Conservation (phyloP, 2,888 invertebrate species). For the Amiota mariae region DNA sequence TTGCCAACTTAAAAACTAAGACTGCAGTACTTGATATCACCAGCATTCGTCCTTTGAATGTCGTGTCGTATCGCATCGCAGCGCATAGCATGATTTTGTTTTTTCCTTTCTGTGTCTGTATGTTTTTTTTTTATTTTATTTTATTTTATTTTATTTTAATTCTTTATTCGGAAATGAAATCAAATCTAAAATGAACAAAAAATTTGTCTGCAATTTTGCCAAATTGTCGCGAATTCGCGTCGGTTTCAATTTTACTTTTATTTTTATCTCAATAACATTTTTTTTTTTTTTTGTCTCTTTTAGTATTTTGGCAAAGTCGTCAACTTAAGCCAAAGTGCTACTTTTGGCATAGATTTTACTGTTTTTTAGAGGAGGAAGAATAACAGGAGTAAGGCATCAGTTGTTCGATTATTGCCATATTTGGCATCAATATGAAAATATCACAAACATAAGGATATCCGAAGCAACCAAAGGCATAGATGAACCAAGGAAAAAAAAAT, state of each 20-base stretch:
- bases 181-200: conserved; percentile 16
- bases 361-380: not conserved
- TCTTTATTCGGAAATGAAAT: conserved; percentile 9
- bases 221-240: conserved; percentile 23
- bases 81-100: not conserved
- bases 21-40: conserved; percentile 29
- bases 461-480: no score
- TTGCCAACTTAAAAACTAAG: conserved; percentile 50
- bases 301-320: conserved; percentile 41
- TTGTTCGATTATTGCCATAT: conserved; percentile 48
- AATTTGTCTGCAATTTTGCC: conserved; percentile 22
- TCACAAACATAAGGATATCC: no score
- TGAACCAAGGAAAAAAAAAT: conserved; percentile 17
- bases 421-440: conserved; percentile 51
- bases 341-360: conserved; percentile 33
- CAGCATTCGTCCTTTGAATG: conserved; percentile 13
- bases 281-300: conserved; percentile 27
- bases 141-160: not conserved
- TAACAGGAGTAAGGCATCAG: not conserved
- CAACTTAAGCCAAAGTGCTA: conserved; percentile 18
- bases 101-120: conserved; percentile 2
- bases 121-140: conserved; percentile 25
- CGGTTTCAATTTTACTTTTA: not conserved
- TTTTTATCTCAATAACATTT: conserved; percentile 7
- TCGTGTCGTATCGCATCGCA: not conserved